Base-by-base conservation (phyloP, 1,140 invertebrate genomes). In the Bombus affinis region DNA sequence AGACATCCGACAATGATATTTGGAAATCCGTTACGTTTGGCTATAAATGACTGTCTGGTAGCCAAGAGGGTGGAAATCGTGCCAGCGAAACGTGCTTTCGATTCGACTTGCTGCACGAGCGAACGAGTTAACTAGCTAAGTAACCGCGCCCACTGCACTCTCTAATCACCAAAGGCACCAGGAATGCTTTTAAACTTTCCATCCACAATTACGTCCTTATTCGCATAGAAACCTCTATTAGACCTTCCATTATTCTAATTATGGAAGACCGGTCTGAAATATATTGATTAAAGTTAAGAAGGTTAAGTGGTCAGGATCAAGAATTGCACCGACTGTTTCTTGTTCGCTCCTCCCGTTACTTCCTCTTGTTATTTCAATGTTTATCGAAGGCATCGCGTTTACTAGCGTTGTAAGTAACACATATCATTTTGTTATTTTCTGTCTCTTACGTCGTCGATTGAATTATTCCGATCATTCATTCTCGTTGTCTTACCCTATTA, bases 141-240 rank as follows among this genome's bases (percentile, higher is more conserved):
- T 84, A 84, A 84, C 75, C 82, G 66, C 75, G 66, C 82, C 82
- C 82, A 84, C 37, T 84, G 82, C 65, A 44, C 82, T 79, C 66
- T 79, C 75, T 84, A 84, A 84, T 83, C 75, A 71, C 75, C 75
- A 83, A 83, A 83, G 74, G 74, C 47, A 37, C 47, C 82, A 44
- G 75, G 42, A 57, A 84, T 79, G 82, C 75, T 84, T 84, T 71
- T 84, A 79, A 84, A 84, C 75, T 84, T 79, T 84, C 75, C 82
- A 62, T 79, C 66, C 47, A 71, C 82, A 79, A 83, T 83, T 83
- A 70, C 75, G 15, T 70, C 62, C n/a, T 83, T 42, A 42, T 42
- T 78, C 65, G 37, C 37, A 68, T 28, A 68, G 44, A 44, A 70
- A 53, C 65, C 47, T 25, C 65, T 78, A 83, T 83, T 83, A 70